Base-by-base conservation (phyloP, 2,888 invertebrate genomes). In the Drosophila monieri region DNA sequence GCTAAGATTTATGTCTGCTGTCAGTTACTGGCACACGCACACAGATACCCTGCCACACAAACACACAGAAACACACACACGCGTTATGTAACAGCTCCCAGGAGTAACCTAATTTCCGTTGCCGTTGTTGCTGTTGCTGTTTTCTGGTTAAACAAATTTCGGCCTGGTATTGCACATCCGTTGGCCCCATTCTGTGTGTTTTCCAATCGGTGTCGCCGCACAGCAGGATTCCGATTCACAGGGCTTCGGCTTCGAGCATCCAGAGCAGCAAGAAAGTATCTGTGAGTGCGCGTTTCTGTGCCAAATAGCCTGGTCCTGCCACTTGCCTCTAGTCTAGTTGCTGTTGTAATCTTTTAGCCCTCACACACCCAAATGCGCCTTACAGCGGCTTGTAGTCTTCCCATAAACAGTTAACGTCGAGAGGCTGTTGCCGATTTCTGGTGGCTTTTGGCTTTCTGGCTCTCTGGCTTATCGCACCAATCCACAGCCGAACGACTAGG, bases 351-450 rank as follows among this genome's bases (percentile, higher is more conserved):
- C 49, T 18, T 53, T 48, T 44, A 55, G 41, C 62, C 35, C 47
- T 57, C 64, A 67, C 59, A 60, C 73, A 32, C 48, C 9, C 10
- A 37, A 46, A n/a, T 8, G 32, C 41, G 52, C 43, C 56, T 67
- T 70, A 70, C 9, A 8, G 70, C 23, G 49, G 41, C 49, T 27
- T 32, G 35, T 35, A 65, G 60, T 69, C 76, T 74, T 79, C 80
- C 80, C 58, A 78, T 84, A 88, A 84, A 84, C 84, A 88, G 88
- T 88, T 88, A 84, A 85, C 76, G 80, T 79, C 68, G 61, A 70
- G 61, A 70, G 67, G 77, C 71, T 76, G 70, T 66, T 74, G 73
- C 80, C 80, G 80, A 58, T 61, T 53, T 58, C 69, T 37, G 30
- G 21, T 46, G 27, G 30, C 30, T 30, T 43, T 43, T 69, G 67